phyloP scores from a whole-genome alignment of 2,888 invertebrate genomes.

The Hipparchia sbordonii region DNA sequence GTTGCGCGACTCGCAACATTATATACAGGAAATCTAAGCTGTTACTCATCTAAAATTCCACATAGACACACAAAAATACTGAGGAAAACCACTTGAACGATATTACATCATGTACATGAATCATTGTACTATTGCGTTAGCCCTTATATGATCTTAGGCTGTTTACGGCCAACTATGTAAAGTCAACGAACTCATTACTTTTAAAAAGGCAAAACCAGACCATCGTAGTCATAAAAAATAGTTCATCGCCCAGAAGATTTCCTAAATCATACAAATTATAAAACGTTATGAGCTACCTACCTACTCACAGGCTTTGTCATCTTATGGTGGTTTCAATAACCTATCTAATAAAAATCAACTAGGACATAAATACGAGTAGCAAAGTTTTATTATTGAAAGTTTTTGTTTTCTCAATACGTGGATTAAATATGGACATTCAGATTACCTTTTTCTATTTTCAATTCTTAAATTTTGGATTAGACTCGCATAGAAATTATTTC shows the following conservation, averaged over 20 bases:
- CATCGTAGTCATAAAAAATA: constrained; percentile 41
- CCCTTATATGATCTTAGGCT: constrained; percentile 8
- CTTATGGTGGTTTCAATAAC: too few relatives aligned
- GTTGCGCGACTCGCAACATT: neutral
- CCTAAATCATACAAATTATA: constrained; percentile 19
- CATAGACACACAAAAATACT: neutral
- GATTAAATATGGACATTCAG: too few relatives aligned
- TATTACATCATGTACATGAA: neutral
- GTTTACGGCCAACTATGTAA: constrained; percentile 27
- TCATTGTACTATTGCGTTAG: constrained; percentile 4
- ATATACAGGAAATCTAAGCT: neutral
- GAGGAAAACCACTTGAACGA: constrained; percentile 6
- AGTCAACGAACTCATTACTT: constrained; percentile 50
- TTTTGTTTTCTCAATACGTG: too few relatives aligned
- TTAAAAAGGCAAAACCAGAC: constrained; percentile 47
- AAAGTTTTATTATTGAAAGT: too few relatives aligned
- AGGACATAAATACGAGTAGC: too few relatives aligned
- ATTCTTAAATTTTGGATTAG: too few relatives aligned
- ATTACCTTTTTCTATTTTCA: too few relatives aligned
- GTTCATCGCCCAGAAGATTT: constrained; percentile 40
- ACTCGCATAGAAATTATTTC: too few relatives aligned
- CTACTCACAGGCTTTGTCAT: neutral
- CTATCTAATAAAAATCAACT: too few relatives aligned
- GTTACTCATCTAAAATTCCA: constrained; percentile 4
- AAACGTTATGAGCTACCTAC: neutral